phyloP scores from a whole-genome alignment of 2,113 vertebrate species.

The Lophius piscatorius region DNA sequence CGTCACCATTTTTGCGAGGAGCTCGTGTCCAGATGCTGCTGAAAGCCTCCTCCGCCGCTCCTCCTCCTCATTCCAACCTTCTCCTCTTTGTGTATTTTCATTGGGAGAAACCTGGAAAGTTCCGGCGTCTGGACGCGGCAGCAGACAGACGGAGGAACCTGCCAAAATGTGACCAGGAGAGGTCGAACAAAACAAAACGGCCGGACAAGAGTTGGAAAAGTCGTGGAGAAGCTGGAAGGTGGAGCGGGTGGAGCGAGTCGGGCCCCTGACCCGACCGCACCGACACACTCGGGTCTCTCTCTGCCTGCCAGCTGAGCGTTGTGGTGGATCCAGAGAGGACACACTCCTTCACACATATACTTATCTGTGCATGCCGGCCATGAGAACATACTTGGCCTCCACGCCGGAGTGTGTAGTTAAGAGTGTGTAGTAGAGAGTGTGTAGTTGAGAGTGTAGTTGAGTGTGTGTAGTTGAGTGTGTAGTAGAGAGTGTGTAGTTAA shows the following conservation, averaged over 20 bases:
- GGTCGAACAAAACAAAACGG: conserved; percentile 61
- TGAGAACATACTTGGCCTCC: conserved; percentile 76
- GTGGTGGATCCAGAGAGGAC: conserved; percentile 67
- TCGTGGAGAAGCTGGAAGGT: conserved; percentile 41
- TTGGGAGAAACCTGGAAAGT: conserved; percentile 53
- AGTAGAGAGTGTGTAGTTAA: conserved; percentile 26
- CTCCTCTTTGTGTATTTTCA: conserved; percentile 45
- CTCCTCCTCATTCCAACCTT: conserved; percentile 10
- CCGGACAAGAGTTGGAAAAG: conserved; percentile 50
- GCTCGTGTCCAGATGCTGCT: no score
- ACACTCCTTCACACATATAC: conserved; percentile 73
- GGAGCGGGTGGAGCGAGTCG: conserved; percentile 55
- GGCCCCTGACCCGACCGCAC: conserved; percentile 76
- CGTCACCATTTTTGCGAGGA: no score
- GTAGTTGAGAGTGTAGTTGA: conserved; percentile 12
- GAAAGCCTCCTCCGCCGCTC: no score
- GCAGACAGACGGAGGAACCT: conserved; percentile 58
- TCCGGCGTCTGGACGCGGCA: conserved; percentile 46
- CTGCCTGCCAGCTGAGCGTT: conserved; percentile 75
- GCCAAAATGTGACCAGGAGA: conserved; percentile 65
- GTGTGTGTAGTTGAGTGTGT: conserved; percentile 30
- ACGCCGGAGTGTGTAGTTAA: conserved; percentile 25
- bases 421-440: conserved; percentile 42
- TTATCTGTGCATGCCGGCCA: conserved; percentile 74
- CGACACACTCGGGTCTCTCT: conserved; percentile 74